A percentile compares a stretch with the other conserved stretches of the same genome.
phyloP scores from a whole-genome alignment of 2,797 vertebrate species.

The Hydrocynus forskahlii region DNA sequence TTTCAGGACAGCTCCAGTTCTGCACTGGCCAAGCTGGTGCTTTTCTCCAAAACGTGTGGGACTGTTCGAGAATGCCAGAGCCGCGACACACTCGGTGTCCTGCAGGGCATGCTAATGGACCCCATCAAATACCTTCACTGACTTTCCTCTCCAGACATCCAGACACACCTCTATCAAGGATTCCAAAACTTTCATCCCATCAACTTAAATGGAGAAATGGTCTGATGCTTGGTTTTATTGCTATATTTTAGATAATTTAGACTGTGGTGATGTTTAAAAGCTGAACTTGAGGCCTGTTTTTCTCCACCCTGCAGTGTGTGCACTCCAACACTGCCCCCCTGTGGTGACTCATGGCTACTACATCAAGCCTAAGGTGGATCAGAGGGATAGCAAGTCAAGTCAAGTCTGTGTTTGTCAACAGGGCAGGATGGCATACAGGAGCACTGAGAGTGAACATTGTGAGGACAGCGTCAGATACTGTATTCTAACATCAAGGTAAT shows the following conservation, averaged over 20 bases:
- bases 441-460: too few species aligned
- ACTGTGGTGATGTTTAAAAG: not conserved
- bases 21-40: not conserved
- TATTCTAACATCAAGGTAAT: too few species aligned
- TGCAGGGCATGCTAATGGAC: conserved; percentile 15
- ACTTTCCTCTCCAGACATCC: not conserved
- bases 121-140: not conserved
- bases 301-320: not conserved
- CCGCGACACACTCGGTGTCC: not conserved
- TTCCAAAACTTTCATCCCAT: not conserved
- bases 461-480: too few species aligned
- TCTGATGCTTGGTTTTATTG: not conserved
- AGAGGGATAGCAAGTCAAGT: too few species aligned
- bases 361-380: not conserved
- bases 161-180: not conserved
- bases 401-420: too few species aligned
- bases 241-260: not conserved
- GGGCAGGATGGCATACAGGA: too few species aligned
- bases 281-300: not conserved
- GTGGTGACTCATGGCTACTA: not conserved
- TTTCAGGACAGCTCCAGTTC: not conserved
- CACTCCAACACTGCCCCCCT: not conserved
- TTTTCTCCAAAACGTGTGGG: not conserved
- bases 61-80: conserved; percentile 13
- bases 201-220: not conserved